Evolutionary conservation across 2,888 invertebrate species (phyloP).

Genomic region (Agrotis puta): DNA sequence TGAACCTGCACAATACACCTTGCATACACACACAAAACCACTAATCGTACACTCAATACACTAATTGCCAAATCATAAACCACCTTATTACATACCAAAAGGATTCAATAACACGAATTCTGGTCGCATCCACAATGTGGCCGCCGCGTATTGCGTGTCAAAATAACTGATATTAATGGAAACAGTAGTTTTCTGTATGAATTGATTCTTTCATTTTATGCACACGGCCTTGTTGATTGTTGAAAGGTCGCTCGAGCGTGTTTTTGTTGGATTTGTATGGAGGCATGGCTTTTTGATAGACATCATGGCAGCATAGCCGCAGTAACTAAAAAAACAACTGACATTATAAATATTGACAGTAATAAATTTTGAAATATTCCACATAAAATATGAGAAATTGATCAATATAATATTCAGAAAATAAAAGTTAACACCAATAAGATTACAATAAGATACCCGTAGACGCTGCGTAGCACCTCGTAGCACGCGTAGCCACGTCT

Average conservation of each 20-base stretch:
- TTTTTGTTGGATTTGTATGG: conserved; percentile 36
- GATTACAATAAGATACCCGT: conserved; percentile 19
- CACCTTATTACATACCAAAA: conserved; percentile 70
- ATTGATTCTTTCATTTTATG: conserved; percentile 76
- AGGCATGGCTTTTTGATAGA: conserved; percentile 16
- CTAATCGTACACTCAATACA: conserved; percentile 73
- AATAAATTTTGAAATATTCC: no score
- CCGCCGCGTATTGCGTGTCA: conserved; percentile 80
- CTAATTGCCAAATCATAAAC: conserved; percentile 74
- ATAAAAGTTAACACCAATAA: conserved; percentile 8
- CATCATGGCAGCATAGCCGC: neutral
- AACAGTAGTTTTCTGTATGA: conserved; percentile 81
- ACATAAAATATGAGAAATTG: no score
- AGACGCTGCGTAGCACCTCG: conserved; percentile 58
- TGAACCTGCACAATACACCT: conserved; percentile 88
- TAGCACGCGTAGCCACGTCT: conserved; percentile 48
- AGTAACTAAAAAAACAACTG: neutral
- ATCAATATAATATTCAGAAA: conserved; percentile 1
- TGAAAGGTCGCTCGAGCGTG: conserved; percentile 43
- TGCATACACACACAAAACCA: conserved; percentile 83
- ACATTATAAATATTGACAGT: no score
- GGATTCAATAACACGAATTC: conserved; percentile 48
- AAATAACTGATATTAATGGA: conserved; percentile 85
- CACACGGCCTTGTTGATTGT: conserved; percentile 73
- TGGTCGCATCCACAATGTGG: conserved; percentile 59